Evolutionary conservation across 1,140 invertebrate species (phyloP).

Genomic region (Ceratina australensis): DNA sequence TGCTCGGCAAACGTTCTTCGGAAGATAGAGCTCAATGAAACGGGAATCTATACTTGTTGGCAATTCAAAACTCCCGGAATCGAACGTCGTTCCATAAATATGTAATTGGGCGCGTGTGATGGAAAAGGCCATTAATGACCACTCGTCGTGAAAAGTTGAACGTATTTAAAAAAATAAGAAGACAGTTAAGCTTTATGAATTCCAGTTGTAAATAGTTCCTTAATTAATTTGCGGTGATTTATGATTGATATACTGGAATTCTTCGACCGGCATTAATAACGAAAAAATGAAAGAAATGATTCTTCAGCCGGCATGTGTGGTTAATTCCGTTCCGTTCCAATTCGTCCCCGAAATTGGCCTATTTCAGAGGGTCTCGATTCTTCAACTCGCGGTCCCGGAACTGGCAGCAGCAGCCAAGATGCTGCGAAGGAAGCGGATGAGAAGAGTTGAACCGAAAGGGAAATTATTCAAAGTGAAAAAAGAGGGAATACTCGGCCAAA

Average conservation of each 20-base stretch:
- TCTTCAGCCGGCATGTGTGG: neutral
- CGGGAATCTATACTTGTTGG: conserved; percentile 5
- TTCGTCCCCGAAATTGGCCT: neutral
- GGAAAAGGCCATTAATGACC: no score
- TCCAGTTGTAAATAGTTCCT: no score
- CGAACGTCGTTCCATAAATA: no score
- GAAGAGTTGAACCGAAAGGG: conserved; percentile 50
- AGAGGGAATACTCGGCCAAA: conserved; percentile 44
- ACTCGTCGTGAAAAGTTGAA: no score
- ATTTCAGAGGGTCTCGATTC: neutral
- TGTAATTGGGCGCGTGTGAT: no score
- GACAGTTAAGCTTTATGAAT: no score
- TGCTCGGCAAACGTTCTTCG: conserved; percentile 7
- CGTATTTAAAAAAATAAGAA: no score
- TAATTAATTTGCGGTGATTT: no score
- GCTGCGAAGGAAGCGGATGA: conserved; percentile 38
- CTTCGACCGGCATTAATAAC: no score
- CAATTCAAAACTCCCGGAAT: neutral
- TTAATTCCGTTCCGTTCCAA: neutral
- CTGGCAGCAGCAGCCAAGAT: conserved; percentile 12
- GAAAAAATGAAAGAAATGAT: no score
- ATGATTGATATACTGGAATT: no score
- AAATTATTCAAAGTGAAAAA: conserved; percentile 60
- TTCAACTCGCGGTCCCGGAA: neutral
- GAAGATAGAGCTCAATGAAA: neutral